A percentile compares a stretch with the other conserved stretches of the same genome.
phyloP scores from a whole-genome alignment of 2,113 vertebrate species.

The Sciurus niger region DNA sequence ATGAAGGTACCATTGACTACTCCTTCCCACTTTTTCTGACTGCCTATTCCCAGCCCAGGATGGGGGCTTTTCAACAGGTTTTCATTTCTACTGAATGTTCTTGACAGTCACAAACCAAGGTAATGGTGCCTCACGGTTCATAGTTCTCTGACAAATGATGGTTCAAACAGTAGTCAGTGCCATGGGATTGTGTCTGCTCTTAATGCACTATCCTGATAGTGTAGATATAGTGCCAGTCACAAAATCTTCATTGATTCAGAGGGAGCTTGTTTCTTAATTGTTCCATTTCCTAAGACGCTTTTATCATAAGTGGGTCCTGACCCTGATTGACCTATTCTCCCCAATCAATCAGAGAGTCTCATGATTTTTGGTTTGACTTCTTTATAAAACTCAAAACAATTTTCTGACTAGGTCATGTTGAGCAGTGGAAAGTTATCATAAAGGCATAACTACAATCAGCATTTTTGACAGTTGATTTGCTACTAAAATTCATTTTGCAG shows the following conservation, averaged over 20 bases:
- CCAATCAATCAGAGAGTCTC: not conserved
- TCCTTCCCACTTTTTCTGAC: not conserved
- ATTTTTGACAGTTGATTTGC: not conserved
- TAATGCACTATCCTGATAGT: not conserved
- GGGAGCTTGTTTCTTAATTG: not conserved
- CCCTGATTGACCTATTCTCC: not conserved
- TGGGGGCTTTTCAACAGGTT: not conserved
- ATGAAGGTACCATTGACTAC: not conserved
- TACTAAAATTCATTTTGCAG: not conserved
- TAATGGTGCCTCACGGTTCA: not conserved
- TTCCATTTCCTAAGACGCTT: not conserved
- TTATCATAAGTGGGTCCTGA: not conserved
- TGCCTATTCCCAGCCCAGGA: not conserved
- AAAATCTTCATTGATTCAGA: not conserved
- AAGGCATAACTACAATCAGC: not conserved
- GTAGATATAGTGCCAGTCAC: not conserved
- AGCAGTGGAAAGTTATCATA: not conserved
- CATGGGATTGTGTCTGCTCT: not conserved
- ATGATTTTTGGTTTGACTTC: not conserved
- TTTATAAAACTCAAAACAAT: not conserved
- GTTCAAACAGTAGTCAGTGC: not conserved
- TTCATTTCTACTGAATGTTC: not conserved
- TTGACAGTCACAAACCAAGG: not conserved
- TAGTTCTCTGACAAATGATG: not conserved
- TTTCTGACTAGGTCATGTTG: constrained; percentile 4